A percentile compares a stretch with the other conserved stretches of the same genome.
Conservation (phyloP, 2,113 vertebrate species). For the Malurus cyaneus region DNA sequence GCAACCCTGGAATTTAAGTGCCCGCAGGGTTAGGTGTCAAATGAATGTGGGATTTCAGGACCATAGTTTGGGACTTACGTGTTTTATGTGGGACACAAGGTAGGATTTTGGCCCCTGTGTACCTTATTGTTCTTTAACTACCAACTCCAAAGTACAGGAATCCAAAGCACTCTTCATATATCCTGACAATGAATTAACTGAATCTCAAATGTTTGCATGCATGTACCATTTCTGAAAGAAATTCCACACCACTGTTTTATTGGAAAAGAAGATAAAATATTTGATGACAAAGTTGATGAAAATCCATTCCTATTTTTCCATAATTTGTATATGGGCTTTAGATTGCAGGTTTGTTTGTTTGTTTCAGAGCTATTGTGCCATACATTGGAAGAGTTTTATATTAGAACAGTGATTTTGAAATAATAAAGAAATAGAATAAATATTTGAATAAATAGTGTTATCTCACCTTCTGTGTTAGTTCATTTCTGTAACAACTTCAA, state of each 20-base stretch:
- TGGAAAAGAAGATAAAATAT: not conserved
- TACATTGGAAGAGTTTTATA: not conserved
- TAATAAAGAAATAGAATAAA: not conserved
- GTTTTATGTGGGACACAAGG: not conserved
- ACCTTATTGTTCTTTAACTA: not conserved
- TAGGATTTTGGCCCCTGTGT: not conserved
- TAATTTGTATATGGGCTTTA: not conserved
- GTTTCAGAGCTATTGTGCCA: not conserved
- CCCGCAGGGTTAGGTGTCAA: conserved; percentile 30
- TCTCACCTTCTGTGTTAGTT: not conserved
- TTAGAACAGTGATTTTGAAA: not conserved
- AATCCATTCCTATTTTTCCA: not conserved
- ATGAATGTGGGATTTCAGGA: conserved; percentile 44
- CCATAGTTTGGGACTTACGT: not conserved
- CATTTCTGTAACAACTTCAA: not conserved
- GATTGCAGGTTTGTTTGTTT: not conserved
- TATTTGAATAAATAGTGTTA: not conserved
- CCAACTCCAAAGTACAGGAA: not conserved
- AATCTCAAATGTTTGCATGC: not conserved
- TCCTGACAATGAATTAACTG: not conserved
- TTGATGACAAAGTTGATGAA: not conserved
- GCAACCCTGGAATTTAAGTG: conserved; percentile 47
- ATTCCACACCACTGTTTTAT: not conserved
- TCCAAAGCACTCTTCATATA: not conserved
- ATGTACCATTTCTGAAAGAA: not conserved